Evolutionary conservation across 1,140 invertebrate species (phyloP), one percentile per base, ranked within the genome.

Genomic region (Drosophila ogumai): DNA sequence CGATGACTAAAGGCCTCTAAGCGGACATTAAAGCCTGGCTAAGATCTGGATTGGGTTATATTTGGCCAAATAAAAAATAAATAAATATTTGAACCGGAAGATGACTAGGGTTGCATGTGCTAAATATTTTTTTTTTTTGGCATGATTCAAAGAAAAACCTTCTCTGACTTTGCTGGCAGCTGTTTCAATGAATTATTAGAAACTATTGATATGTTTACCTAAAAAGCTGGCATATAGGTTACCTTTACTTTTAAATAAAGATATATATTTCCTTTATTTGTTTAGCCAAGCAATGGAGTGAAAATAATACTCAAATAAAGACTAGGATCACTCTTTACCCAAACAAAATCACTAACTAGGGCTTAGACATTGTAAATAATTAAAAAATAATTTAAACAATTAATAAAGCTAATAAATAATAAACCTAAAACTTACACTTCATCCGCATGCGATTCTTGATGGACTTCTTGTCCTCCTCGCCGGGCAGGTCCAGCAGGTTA

Each of bases 401-500:
- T 28, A 28, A 7, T 13, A n/a, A 38, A 19, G 9, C 7, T 8
- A 41, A 41, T n/a, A 3, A 3, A 7, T 40, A 40, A 40, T 17
- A 2, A 43, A 46, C 6, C 12, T 25, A 10, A 12, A n/a, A 82
- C 86, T 87, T 49, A 91, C 90, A 85, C 76, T 90, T 91, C 78
- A 82, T 81, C 5, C 81, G 75, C 75, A 92, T 77, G 61, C 87
- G 81, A 73, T 87, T 81, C 43, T 74, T 79, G 55, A 92, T 92
- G 25, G 91, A 90, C 75, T 91, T 91, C 69, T 92, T 92, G 56
- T 92, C 91, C 54, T 92, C 87, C 52, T 90, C 88, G 19, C 59
- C 76, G 25, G 91, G 91, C 41, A 92, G 44, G n/a, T 92, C 90
- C 25, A 79, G 44, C 34, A 92, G 63, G 55, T 92, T 91, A 15